A percentile compares a stretch with the other conserved stretches of the same genome.
Evolutionary conservation across 1,140 invertebrate genomes (phyloP).

Genomic region (Himalopsyche phryganea): DNA sequence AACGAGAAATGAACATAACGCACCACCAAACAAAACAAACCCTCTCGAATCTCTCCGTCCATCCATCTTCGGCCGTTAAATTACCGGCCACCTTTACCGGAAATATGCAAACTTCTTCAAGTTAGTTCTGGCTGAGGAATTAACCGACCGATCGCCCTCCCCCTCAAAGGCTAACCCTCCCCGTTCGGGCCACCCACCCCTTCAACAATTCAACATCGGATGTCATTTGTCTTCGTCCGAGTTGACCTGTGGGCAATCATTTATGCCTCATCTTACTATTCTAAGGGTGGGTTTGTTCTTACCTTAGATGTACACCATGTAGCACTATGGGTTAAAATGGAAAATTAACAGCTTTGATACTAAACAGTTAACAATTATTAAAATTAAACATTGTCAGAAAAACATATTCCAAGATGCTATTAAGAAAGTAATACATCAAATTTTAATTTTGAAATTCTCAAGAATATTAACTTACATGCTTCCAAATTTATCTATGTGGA

Average conservation of each 20-base stretch:
- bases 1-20: not conserved
- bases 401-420: too few species aligned
- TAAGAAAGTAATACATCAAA: too few species aligned
- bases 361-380: not conserved
- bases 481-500: too few species aligned
- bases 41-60: constrained; percentile 4
- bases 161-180: constrained; percentile 3
- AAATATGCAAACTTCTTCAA: constrained; percentile 35
- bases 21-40: constrained; percentile 1
- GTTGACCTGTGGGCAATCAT: constrained; percentile 36
- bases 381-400: too few species aligned
- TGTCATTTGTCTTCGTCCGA: constrained; percentile 36
- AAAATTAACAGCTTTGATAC: not conserved
- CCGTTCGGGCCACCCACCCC: constrained; percentile 5
- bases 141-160: constrained; percentile 23
- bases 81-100: constrained; percentile 30
- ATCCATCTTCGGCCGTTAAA: constrained; percentile 30
- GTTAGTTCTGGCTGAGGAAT: constrained; percentile 31
- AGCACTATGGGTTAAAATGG: constrained; percentile 13
- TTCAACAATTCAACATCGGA: constrained; percentile 34
- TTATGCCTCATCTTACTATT: constrained; percentile 35
- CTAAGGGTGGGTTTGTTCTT: constrained; percentile 20
- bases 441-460: too few species aligned
- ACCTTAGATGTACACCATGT: constrained; percentile 6
- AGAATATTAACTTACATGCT: too few species aligned